A percentile compares a stretch with the other conserved stretches of the same genome.
Conservation (phyloP, 2,888 invertebrate genomes). For the Cryptus armator region DNA sequence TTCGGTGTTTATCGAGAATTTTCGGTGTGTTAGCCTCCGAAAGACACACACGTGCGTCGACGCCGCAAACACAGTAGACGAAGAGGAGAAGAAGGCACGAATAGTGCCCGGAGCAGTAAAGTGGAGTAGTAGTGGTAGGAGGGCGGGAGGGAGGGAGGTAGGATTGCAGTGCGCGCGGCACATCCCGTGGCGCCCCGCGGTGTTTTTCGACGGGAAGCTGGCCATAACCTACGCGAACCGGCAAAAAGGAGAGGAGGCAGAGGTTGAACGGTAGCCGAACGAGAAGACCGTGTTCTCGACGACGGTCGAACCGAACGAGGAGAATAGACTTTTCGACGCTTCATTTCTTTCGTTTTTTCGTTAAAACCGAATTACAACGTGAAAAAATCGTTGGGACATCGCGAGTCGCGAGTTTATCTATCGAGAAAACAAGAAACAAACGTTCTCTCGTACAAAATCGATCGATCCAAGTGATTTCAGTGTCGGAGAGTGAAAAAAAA, state of each 20-base stretch:
- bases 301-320: constrained; percentile 17
- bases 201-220: constrained; percentile 80
- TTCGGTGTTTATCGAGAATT: constrained; percentile 41
- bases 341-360: neutral
- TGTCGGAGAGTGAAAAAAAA: neutral
- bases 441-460: neutral
- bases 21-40: constrained; percentile 49
- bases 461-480: neutral
- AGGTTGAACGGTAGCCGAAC: constrained; percentile 49
- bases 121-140: constrained; percentile 55
- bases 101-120: constrained; percentile 41
- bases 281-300: constrained; percentile 12
- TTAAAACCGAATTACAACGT: neutral
- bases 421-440: neutral
- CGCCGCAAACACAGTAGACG: constrained; percentile 51
- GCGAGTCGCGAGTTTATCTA: neutral
- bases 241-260: constrained; percentile 70
- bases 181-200: constrained; percentile 82
- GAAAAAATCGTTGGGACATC: neutral
- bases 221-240: constrained; percentile 77
- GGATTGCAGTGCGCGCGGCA: constrained; percentile 55
- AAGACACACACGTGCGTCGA: constrained; percentile 64
- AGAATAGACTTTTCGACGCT: constrained; percentile 11
- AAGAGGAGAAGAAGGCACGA: constrained; percentile 39
- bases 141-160: constrained; percentile 28